Percentiles rank a stretch among this genome's conserved stretches.
These are phyloP conservation scores for Haemorhous mexicanus DNA, from an alignment of 2,113 vertebrate genomes.

Conservation along the genomic window DNA sequence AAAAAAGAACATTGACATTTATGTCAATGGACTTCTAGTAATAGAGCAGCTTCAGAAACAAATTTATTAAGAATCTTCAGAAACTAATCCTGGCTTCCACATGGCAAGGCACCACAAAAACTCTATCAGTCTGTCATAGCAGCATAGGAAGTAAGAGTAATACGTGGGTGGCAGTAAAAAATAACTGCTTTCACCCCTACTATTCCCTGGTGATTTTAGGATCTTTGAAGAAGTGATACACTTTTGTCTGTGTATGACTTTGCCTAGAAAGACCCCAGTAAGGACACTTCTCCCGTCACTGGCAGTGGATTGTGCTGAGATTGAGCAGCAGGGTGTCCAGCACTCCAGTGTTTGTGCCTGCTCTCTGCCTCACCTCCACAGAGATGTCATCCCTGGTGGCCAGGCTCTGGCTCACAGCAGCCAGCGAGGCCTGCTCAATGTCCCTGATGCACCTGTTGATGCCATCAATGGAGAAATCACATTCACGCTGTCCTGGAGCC, in stretches of 20 bases:
- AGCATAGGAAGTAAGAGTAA: neutral
- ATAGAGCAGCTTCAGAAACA: neutral
- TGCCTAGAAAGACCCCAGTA: neutral
- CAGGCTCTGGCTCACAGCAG: conserved; percentile 90
- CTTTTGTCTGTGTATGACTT: fast-evolving
- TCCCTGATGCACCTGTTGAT: conserved; percentile 96
- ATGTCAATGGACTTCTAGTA: neutral
- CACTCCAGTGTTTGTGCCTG: neutral
- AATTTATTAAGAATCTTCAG: neutral
- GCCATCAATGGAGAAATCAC: conserved; percentile 94
- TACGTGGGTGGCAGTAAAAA: neutral
- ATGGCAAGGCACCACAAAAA: neutral
- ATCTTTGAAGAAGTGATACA: neutral
- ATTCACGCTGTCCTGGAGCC: conserved; percentile 95
- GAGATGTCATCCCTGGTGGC: conserved; percentile 97
- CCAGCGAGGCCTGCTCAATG: conserved; percentile 95
- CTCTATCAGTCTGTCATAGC: too few relatives aligned
- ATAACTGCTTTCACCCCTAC: neutral
- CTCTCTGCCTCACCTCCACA: conserved; percentile 82
- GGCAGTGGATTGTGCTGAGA: neutral
- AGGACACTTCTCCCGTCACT: neutral
- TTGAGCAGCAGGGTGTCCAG: neutral
- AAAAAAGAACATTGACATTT: neutral
- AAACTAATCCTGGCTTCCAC: neutral
- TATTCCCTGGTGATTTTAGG: neutral